Conservation (phyloP, 2,113 vertebrate genomes). For the Neofelis nebulosa region DNA sequence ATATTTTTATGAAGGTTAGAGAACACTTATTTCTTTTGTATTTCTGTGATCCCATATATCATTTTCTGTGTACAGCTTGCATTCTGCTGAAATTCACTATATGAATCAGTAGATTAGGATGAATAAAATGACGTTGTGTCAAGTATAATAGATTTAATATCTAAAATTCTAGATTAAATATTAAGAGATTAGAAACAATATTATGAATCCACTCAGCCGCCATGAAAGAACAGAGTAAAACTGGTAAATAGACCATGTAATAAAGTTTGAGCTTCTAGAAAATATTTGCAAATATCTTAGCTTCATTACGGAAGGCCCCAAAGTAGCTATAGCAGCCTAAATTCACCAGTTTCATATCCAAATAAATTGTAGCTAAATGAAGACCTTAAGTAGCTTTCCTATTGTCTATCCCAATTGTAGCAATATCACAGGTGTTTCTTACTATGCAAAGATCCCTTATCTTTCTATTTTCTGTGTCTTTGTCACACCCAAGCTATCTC, state of each 20-base stretch:
- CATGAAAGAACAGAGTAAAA: background rate
- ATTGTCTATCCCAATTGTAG: background rate
- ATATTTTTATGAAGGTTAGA: background rate
- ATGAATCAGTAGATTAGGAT: background rate
- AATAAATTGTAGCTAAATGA: background rate
- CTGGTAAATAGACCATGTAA: background rate
- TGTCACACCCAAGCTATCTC: background rate
- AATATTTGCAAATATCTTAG: constrained; percentile 16
- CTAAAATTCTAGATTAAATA: background rate
- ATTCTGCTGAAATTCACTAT: background rate
- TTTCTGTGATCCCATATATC: background rate
- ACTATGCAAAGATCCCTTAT: background rate
- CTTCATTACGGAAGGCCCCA: background rate
- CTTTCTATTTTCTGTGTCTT: background rate
- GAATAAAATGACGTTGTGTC: background rate
- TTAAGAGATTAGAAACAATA: background rate
- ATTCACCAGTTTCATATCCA: background rate
- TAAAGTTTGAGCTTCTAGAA: background rate
- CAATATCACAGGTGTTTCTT: background rate
- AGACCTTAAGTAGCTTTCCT: constrained; percentile 4
- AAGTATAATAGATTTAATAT: background rate
- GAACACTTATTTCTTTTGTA: background rate
- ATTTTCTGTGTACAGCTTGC: background rate
- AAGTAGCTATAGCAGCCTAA: background rate
- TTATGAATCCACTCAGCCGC: background rate